Conservation (phyloP, 2,888 invertebrate species). For the Sicus ferrugineus region DNA sequence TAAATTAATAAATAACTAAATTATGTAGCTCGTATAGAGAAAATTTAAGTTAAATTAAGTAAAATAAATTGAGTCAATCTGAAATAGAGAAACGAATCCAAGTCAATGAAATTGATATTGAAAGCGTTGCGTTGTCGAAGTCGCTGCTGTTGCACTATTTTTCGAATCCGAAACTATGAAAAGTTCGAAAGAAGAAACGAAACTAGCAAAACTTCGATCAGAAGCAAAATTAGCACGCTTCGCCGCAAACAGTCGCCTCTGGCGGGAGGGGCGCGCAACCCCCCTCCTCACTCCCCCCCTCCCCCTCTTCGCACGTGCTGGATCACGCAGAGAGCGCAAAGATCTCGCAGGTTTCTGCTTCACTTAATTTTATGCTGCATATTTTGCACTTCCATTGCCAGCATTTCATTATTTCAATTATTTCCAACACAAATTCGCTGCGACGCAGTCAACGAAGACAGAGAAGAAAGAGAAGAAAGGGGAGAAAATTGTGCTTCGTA, state of each 20-base stretch:
- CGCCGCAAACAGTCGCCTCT: background rate
- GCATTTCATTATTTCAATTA: conserved; percentile 10
- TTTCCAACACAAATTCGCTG: conserved; percentile 12
- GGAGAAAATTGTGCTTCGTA: background rate
- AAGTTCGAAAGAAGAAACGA: no score
- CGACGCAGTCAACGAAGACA: background rate
- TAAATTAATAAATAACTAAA: background rate
- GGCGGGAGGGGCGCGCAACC: background rate
- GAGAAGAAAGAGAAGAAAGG: background rate
- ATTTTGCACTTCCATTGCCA: background rate
- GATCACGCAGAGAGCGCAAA: background rate
- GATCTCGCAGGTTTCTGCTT: background rate
- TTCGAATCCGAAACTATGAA: no score
- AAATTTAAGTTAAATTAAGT: background rate
- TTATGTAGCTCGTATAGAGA: background rate
- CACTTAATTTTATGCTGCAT: conserved; percentile 13
- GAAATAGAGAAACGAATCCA: background rate
- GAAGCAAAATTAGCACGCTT: no score
- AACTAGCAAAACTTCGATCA: no score
- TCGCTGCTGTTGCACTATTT: background rate
- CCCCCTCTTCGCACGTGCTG: background rate
- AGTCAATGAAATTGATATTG: background rate
- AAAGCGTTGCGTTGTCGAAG: background rate
- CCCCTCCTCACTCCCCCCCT: background rate
- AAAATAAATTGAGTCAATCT: background rate